phyloP scores from a whole-genome alignment of 30 jellyfish, hydroid and myxozoan species.

The Chrysaora quinquecirrha region DNA sequence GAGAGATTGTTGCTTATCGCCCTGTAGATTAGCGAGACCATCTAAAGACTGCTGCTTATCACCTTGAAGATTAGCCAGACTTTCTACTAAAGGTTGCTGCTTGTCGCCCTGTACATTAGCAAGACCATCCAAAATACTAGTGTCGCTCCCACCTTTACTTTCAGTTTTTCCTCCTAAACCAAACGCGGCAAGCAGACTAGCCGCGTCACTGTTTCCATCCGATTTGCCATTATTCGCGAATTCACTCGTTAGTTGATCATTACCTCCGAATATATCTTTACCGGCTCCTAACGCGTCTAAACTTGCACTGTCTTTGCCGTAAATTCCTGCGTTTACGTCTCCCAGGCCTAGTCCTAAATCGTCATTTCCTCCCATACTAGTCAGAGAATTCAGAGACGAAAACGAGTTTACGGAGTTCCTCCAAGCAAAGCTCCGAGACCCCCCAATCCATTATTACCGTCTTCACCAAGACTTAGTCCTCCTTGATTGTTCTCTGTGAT shows the following conservation, averaged over 20 bases:
- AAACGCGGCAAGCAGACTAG: constrained; percentile 48
- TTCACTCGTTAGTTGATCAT: constrained; percentile 36
- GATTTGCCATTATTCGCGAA: constrained; percentile 40
- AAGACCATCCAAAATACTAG: constrained; percentile 26
- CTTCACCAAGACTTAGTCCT: constrained; percentile 70
- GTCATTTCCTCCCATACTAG: constrained; percentile 62
- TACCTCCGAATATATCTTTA: constrained; percentile 27
- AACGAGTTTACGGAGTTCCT: constrained; percentile 15
- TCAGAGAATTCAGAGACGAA: constrained; percentile 26
- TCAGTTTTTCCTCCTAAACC: constrained; percentile 45
- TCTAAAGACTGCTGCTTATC: constrained; percentile 42
- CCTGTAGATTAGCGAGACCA: constrained; percentile 26
- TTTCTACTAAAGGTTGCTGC: constrained; percentile 20
- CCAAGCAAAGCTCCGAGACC: constrained; percentile 72
- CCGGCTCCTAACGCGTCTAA: constrained; percentile 40
- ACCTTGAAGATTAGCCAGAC: constrained; percentile 11
- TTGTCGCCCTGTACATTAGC: constrained; percentile 29
- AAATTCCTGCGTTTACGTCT: neutral
- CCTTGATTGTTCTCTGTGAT: constrained; percentile 85
- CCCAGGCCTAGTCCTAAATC: constrained; percentile 17
- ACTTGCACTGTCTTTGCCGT: neutral
- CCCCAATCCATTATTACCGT: constrained; percentile 38
- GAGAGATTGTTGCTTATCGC: constrained; percentile 47
- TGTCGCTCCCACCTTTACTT: constrained; percentile 21
- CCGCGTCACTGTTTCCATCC: constrained; percentile 42